Percentiles rank a stretch among this genome's conserved stretches.
Evolutionary conservation across 2,888 invertebrate species (phyloP).

Genomic region (Chouioia cunea): DNA sequence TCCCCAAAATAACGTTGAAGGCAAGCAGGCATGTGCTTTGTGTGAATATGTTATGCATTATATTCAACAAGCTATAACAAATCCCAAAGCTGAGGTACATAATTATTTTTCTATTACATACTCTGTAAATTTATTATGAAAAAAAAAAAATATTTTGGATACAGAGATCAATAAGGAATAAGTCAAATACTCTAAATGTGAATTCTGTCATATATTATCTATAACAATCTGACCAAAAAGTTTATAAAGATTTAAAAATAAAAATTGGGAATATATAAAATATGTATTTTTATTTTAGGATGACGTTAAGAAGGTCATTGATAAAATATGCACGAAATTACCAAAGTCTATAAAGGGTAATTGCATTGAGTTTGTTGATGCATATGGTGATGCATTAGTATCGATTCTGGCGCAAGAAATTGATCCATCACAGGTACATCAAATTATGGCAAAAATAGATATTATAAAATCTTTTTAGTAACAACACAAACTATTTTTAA

Average conservation of each 20-base stretch:
- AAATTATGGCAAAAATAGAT: background rate
- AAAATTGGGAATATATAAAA: background rate
- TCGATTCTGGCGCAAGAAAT: constrained; percentile 84
- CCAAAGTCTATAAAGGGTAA: constrained; percentile 75
- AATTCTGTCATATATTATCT: too few species aligned
- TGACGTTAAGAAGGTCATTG: constrained; percentile 77
- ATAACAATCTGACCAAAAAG: background rate
- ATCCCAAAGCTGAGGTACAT: constrained; percentile 76
- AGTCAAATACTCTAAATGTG: too few species aligned
- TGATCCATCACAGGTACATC: constrained; percentile 78
- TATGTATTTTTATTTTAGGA: constrained; percentile 70
- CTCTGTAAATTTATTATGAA: background rate
- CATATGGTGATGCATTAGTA: constrained; percentile 85
- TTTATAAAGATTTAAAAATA: background rate
- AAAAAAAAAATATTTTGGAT: constrained; percentile 4
- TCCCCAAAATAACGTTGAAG: constrained; percentile 62
- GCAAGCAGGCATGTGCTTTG: constrained; percentile 77
- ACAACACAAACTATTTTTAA: background rate
- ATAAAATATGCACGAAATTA: constrained; percentile 78
- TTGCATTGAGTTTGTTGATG: constrained; percentile 81
- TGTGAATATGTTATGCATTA: constrained; percentile 88
- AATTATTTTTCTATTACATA: background rate
- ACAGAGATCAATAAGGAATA: too few species aligned
- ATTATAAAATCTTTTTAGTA: background rate
- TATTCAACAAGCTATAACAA: constrained; percentile 80